These are phyloP conservation scores for Metellina segmentata DNA, from an alignment of 2,888 invertebrate genomes.

Conservation along the genomic window DNA sequence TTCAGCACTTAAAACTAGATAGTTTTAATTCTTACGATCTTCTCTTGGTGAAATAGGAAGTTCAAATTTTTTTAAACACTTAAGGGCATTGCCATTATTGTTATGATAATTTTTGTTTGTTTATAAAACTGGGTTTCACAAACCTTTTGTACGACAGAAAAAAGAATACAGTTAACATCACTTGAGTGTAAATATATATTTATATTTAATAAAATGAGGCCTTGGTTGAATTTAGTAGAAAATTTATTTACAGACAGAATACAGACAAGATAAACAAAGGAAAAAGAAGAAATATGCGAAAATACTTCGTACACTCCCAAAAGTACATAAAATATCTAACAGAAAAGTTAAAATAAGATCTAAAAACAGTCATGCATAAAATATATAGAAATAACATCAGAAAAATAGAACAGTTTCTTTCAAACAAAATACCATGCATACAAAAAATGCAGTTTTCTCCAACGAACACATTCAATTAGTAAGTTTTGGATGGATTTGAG, in stretches of 20 bases:
- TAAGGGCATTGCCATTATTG: no score
- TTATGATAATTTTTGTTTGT: no score
- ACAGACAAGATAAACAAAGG: slow-evolving; percentile 23
- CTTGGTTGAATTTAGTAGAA: neutral
- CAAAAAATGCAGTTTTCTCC: neutral
- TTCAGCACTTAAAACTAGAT: no score
- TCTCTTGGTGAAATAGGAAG: no score
- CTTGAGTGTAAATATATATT: neutral
- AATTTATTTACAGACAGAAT: slow-evolving; percentile 39
- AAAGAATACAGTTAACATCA: neutral
- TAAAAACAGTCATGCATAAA: slow-evolving; percentile 31
- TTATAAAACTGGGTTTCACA: no score
- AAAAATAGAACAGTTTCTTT: neutral
- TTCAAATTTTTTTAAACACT: no score
- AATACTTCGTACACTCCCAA: slow-evolving; percentile 15
- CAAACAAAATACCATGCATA: slow-evolving; percentile 38
- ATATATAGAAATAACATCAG: slow-evolving; percentile 6
- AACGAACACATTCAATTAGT: slow-evolving; percentile 15
- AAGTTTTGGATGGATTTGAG: neutral
- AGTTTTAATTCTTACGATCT: no score
- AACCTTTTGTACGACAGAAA: neutral
- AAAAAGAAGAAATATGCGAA: slow-evolving; percentile 21
- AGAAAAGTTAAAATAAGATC: slow-evolving; percentile 14
- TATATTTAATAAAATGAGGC: slow-evolving; percentile 24
- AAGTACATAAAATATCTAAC: neutral